Conservation (phyloP, 2,797 vertebrate species). For the Phataginus tetradactyla region DNA sequence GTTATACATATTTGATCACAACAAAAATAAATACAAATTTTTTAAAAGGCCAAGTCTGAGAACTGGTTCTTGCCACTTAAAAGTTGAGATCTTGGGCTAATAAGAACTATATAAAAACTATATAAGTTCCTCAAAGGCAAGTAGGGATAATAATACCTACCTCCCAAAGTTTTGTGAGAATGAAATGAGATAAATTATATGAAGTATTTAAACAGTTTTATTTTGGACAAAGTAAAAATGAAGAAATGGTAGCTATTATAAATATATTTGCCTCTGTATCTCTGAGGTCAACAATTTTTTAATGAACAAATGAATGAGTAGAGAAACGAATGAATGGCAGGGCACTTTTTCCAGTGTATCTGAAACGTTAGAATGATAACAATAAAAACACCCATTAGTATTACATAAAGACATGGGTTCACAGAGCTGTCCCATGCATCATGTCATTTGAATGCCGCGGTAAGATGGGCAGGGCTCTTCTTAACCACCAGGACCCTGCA, state of each 20-base stretch:
- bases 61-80: background rate
- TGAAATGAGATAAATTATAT: background rate
- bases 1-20: background rate
- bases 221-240: background rate
- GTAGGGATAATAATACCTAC: background rate
- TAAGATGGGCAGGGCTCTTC: background rate
- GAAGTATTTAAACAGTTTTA: background rate
- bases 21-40: background rate
- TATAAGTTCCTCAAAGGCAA: background rate
- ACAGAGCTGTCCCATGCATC: background rate
- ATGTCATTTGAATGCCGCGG: background rate
- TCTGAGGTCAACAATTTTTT: background rate
- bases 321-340: background rate
- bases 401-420: background rate
- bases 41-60: background rate
- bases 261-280: background rate
- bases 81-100: background rate
- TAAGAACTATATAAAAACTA: too few relatives aligned
- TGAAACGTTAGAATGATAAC: background rate
- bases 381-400: background rate
- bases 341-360: background rate
- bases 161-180: background rate
- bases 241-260: background rate
- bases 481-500: background rate
- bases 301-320: background rate